Evolutionary conservation across 2,113 vertebrate species (phyloP).

Genomic region (Beaufortia kweichowensis): DNA sequence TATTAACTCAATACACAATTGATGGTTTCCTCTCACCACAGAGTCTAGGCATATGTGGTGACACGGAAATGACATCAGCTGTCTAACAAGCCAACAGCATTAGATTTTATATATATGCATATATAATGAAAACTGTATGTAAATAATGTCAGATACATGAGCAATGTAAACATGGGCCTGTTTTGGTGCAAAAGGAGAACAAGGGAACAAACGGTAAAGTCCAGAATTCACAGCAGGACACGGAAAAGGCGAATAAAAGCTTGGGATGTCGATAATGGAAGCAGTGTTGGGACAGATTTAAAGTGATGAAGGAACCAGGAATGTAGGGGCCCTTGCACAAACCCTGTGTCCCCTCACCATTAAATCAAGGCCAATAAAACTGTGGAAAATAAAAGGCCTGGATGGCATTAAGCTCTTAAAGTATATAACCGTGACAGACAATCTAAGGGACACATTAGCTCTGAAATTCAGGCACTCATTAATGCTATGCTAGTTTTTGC

Average conservation of each 20-base stretch:
- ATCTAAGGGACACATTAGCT: constrained; percentile 18
- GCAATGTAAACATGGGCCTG: too few relatives aligned
- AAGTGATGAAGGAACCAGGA: constrained; percentile 58
- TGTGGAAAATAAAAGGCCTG: constrained; percentile 36
- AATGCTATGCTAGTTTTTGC: neutral
- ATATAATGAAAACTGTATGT: too few relatives aligned
- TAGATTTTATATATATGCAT: too few relatives aligned
- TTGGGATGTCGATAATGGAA: neutral
- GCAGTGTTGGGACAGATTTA: constrained; percentile 14
- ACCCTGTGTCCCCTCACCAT: constrained; percentile 50
- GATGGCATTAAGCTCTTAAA: constrained; percentile 23
- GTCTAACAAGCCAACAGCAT: too few relatives aligned
- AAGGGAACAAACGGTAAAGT: neutral
- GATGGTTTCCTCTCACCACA: neutral
- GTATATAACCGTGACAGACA: constrained; percentile 22
- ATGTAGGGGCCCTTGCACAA: constrained; percentile 65
- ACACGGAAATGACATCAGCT: too few relatives aligned
- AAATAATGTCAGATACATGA: too few relatives aligned
- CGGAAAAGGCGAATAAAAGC: constrained; percentile 44
- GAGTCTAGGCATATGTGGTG: neutral
- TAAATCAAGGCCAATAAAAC: constrained; percentile 23
- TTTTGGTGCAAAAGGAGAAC: too few relatives aligned
- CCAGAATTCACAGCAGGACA: constrained; percentile 40
- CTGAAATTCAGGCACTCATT: constrained; percentile 1
- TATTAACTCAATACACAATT: neutral